Base-by-base conservation (phyloP, 1,140 invertebrate species). In the Chlorops oryzae region DNA sequence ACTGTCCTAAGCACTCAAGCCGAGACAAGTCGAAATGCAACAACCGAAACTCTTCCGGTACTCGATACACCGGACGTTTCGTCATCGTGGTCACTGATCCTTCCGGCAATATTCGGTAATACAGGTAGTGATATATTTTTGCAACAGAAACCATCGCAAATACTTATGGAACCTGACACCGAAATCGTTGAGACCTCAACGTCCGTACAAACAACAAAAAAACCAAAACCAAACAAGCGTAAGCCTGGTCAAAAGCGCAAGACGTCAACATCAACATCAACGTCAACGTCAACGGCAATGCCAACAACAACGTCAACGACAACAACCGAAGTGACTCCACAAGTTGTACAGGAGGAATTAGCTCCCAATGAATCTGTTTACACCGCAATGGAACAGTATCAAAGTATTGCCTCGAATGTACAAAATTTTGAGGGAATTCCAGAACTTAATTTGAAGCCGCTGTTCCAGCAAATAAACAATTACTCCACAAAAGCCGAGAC, bases 1-100 rank as follows among this genome's bases (percentile, higher is more conserved):
- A 87, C 81, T 68, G 86, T 90, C 12, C 67, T 90, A 0, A 87
- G 87, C 73, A 80, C 81, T 35, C 85, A 89, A 74, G 80, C 89
- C 65, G 81, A 82, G 60, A 77, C 80, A 43, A 81, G 78, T 61
- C 82, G 77, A 44, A 85, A 83, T 65, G 78, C 77, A 13, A 68
- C 75, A 0, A 73, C 74, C 15, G 63, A 73, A 48, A 48, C 62
- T 20, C 64, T 77, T 24, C 75, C 80, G 12, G 75, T 81, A 1
- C 67, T 83, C 13, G 81, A 83, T 59, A 83, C 81, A 4, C 82
- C 84, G 35, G 78, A 88, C 70, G 77, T 87, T 50, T 79, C 84
- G 45, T 72, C 84, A 59, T 78, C 84, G n/a, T 90, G 87, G 87
- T 86, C 82, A 46, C 80, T 85, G 48, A 87, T 90, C 50, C 72